Evolutionary conservation across 1,140 invertebrate species (phyloP).

Genomic region (Arion vulgaris): DNA sequence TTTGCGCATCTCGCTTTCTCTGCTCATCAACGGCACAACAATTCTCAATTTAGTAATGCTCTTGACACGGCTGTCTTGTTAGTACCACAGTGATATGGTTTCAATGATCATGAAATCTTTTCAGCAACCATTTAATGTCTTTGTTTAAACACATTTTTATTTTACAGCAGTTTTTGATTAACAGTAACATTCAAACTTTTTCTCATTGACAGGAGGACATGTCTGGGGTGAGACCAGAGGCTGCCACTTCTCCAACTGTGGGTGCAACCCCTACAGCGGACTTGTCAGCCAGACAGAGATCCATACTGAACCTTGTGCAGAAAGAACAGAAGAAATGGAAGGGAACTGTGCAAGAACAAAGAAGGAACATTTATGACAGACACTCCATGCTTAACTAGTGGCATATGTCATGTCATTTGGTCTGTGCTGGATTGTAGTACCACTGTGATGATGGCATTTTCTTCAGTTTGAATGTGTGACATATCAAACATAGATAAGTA

Average conservation of each 20-base stretch:
- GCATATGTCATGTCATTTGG: neutral
- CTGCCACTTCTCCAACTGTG: slow-evolving; percentile 29
- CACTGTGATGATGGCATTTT: neutral
- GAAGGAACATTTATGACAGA: slow-evolving; percentile 95
- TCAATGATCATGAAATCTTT: no score
- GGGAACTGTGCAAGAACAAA: slow-evolving; percentile 94
- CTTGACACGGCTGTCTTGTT: no score
- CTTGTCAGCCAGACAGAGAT: slow-evolving; percentile 53
- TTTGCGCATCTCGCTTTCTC: no score
- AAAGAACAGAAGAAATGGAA: slow-evolving; percentile 99
- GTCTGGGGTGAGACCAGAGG: slow-evolving; percentile 47
- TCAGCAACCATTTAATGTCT: no score
- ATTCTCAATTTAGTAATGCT: no score
- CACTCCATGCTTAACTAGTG: slow-evolving; percentile 96
- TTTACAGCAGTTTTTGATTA: no score
- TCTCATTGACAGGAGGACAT: slow-evolving; percentile 61
- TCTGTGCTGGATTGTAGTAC: neutral
- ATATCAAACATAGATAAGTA: neutral
- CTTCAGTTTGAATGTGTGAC: neutral
- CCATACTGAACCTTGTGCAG: slow-evolving; percentile 88
- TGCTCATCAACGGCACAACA: no score
- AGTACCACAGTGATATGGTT: no score
- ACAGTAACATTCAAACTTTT: neutral
- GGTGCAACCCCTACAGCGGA: slow-evolving; percentile 27
- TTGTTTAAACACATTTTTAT: no score